A percentile compares a stretch with the other conserved stretches of the same genome.
Conservation (phyloP, 2,797 vertebrate species). For the Picus viridis region DNA sequence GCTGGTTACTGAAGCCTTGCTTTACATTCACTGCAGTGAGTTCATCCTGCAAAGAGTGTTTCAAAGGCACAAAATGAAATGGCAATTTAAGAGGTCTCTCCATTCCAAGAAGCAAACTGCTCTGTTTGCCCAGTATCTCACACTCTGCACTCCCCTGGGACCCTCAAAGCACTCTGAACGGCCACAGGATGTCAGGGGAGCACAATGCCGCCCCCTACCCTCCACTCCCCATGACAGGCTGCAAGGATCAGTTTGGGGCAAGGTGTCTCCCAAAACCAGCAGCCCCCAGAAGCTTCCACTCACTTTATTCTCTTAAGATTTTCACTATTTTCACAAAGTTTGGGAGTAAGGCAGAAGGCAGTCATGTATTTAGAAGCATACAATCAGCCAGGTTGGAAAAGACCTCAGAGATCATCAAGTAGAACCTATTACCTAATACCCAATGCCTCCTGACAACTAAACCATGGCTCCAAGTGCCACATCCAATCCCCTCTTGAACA, state of each 20-base stretch:
- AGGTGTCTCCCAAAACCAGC: not conserved
- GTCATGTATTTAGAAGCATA: not conserved
- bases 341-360: not conserved
- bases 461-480: too few species aligned
- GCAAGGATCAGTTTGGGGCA: not conserved
- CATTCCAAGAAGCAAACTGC: not conserved
- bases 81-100: not conserved
- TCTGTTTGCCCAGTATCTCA: not conserved
- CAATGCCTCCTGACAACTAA: too few species aligned
- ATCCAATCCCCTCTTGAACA: too few species aligned
- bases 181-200: not conserved
- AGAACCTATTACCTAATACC: too few species aligned
- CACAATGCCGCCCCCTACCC: not conserved
- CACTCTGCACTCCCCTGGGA: not conserved
- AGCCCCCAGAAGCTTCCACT: not conserved
- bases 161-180: not conserved
- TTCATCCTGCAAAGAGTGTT: conserved; percentile 75
- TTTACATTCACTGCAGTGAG: conserved; percentile 82
- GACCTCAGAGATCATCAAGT: too few species aligned
- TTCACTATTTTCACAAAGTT: not conserved
- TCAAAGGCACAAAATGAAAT: not conserved
- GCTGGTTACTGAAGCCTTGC: conserved; percentile 82
- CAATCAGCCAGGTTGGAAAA: too few species aligned
- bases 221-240: not conserved
- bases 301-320: not conserved